Evolutionary conservation across 2,113 vertebrate genomes (phyloP), one percentile per base, ranked within the genome.

Genomic region (Isichthys henryi): DNA sequence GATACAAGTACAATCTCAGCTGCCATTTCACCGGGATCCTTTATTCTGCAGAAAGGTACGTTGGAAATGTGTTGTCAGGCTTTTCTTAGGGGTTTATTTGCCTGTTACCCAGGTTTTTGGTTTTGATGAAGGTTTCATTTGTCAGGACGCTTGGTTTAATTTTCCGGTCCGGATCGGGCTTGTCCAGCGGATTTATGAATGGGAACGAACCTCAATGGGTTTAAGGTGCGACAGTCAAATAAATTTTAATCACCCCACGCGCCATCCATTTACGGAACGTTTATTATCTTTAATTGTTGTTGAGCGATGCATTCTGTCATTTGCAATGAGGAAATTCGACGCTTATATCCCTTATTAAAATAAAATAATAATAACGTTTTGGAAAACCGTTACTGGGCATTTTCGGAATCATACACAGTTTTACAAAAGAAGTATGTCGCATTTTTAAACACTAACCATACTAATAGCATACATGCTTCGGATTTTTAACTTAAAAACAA

Each of bases 101-200:
- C 80, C 80, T 45, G 39, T n/a, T 84, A n/a, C 6, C 39, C 82
- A 48, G 43, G 23, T 46, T 80, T 80, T 15, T 46, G 39, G 19
- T 84, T 23, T 10, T 43, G 27, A 53, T 31, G n/a, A 39, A 50
- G 49, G 70, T 82, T 48, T 70, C 19, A 0, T 88, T 77, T 82
- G 48, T 80, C 70, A 39, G 39, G 27, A 45, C 45, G 23, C 45
- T 48, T 48, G 82, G 43, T 48, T 46, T 23, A 84, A 48, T 48
- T 84, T 84, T 23, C 45, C 8, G 43, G 15, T 77, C 15, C 74
- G 19, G 21, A 45, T 48, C 82, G 19, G 43, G 82, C 88, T 91
- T 91, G 91, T 88, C 90, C 39, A 48, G 23, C 19, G 3, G 82
- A 90, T 94, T 93, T 94, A 94, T 95, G 94, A 94, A 17, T 87